phyloP scores from a whole-genome alignment of 1,140 invertebrate genomes.

The Lutraria rhynchaena region DNA sequence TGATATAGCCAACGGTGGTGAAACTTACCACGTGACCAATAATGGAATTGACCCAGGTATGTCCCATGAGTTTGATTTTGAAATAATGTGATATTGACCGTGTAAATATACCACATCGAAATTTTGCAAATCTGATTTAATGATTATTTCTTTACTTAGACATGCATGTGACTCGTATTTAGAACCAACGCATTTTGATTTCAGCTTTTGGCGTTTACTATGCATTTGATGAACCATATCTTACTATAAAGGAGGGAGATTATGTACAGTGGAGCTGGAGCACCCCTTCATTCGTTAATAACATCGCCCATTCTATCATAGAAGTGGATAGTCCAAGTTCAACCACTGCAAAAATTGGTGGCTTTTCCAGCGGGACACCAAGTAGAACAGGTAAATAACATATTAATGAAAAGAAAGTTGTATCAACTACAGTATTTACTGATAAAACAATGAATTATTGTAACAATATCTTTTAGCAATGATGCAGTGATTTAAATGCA shows the following conservation, averaged over 20 bases:
- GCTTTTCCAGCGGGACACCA: conserved; percentile 57
- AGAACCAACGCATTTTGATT: no score
- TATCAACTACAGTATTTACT: no score
- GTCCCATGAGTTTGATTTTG: no score
- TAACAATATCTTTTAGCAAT: no score
- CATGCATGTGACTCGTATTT: no score
- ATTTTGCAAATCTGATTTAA: no score
- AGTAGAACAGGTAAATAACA: conserved; percentile 62
- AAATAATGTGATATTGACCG: background rate
- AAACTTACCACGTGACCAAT: conserved; percentile 64
- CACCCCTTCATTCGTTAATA: conserved; percentile 60
- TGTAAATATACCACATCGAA: no score
- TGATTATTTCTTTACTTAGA: no score
- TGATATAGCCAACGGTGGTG: conserved; percentile 60
- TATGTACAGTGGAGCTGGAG: conserved; percentile 72
- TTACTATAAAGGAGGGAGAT: conserved; percentile 66
- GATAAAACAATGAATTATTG: no score
- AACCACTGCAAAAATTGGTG: conserved; percentile 22
- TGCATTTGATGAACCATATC: conserved; percentile 59
- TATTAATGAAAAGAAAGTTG: no score
- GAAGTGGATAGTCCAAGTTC: conserved; percentile 66
- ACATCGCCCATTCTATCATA: conserved; percentile 61
- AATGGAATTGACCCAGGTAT: conserved; percentile 66
- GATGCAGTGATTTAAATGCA: no score
- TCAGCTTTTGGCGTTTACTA: conserved; percentile 61